These are phyloP conservation scores for Enteromius fasciolatus DNA, from an alignment of 2,797 vertebrate species.

Conservation along the genomic window DNA sequence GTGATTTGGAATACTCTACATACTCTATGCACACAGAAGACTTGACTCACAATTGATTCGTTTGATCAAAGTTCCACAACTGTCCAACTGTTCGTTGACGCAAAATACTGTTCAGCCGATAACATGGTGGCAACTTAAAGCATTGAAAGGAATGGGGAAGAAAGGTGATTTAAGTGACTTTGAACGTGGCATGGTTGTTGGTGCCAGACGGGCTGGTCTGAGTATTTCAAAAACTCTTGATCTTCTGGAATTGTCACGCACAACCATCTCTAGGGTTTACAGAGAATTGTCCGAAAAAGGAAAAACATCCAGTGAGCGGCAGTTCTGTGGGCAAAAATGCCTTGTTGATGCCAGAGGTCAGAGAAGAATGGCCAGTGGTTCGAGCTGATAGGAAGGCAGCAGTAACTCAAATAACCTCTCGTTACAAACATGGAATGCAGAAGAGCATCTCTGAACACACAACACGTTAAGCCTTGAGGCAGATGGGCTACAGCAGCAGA, in stretches of 20 bases:
- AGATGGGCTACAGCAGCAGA: no score
- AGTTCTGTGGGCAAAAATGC: conserved; percentile 38
- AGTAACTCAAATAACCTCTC: no score
- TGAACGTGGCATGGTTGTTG: background rate
- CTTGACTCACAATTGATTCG: background rate
- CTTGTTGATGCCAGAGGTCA: conserved; percentile 51
- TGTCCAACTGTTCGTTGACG: no score
- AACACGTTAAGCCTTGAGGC: no score
- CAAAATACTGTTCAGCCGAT: no score
- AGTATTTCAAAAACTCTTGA: conserved; percentile 7
- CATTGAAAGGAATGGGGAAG: no score
- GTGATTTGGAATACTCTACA: background rate
- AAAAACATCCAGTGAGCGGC: conserved; percentile 26
- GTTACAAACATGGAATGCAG: no score
- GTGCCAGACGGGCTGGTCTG: background rate
- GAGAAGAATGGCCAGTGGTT: conserved; percentile 13
- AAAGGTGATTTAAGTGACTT: background rate
- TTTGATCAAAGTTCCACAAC: background rate
- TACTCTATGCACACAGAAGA: background rate
- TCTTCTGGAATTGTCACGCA: background rate
- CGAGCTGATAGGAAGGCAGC: no score
- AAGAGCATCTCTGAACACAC: no score
- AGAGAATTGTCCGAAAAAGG: background rate
- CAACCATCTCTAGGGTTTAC: background rate
- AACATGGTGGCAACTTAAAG: no score